These are phyloP conservation scores for Euphydryas editha DNA, from an alignment of 2,888 invertebrate genomes.

Conservation along the genomic window DNA sequence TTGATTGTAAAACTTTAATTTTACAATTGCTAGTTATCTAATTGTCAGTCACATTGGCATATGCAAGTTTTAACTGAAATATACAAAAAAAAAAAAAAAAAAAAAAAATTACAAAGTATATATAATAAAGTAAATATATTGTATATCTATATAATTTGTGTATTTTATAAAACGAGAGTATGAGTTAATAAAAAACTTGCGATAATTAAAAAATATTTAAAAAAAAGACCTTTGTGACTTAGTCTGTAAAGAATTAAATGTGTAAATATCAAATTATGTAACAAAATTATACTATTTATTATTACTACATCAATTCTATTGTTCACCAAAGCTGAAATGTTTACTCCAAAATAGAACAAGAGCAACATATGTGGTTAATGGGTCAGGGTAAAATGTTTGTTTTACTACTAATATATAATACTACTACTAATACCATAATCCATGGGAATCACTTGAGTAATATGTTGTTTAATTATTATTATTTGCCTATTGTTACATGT, in stretches of 20 bases:
- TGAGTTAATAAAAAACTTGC: too few relatives aligned
- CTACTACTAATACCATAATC: too few relatives aligned
- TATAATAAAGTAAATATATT: too few relatives aligned
- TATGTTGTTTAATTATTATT: background rate
- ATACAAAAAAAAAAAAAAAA: background rate
- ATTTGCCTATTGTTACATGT: background rate
- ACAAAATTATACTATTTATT: background rate
- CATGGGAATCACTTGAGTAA: background rate
- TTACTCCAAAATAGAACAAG: constrained; percentile 3
- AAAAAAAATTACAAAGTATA: background rate
- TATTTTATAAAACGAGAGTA: too few relatives aligned
- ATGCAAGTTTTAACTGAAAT: background rate
- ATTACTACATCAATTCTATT: background rate
- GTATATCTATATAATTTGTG: too few relatives aligned
- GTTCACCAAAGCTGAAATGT: background rate
- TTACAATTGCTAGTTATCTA: background rate
- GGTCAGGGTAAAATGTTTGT: constrained; percentile 9
- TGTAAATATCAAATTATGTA: too few relatives aligned
- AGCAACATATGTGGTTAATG: background rate
- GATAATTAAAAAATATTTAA: too few relatives aligned
- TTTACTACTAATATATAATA: too few relatives aligned
- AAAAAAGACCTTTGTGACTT: too few relatives aligned
- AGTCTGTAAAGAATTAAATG: too few relatives aligned
- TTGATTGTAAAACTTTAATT: background rate
- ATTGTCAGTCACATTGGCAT: background rate